Evolutionary conservation across 2,888 invertebrate species (phyloP), one percentile per base, ranked within the genome.

Genomic region (Ennomos erosarius): DNA sequence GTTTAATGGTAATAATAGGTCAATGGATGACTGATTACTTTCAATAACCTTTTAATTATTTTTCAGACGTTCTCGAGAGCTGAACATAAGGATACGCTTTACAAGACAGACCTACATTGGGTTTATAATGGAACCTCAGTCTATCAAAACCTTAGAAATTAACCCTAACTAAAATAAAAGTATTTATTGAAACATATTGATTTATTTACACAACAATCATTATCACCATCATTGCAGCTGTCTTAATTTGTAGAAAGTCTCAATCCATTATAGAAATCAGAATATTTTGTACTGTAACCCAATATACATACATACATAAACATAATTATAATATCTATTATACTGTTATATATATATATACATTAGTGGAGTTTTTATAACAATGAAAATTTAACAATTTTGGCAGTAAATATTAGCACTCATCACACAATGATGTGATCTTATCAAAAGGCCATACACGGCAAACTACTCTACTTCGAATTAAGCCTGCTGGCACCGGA

Each of bases 401-500:
- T 9, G 38, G 10, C 37, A 43, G 10, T 26, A 43, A n/a, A 0
- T 11, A 40, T 10, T 50, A 55, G 40, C 67, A 85, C 62, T 74
- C 78, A 64, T 85, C 80, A 55, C 84, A 80, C 61, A 93, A 66
- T 13, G 85, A 86, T 11, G 81, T 76, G 9, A 92, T 87, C 78
- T 91, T 90, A 76, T 92, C 84, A 63, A 95, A 80, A 0, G 97
- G 97, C 96, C 97, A 97, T 55, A 98, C 92, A 85, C 95, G 94
- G 75, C 95, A 96, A n/a, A 98, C 75, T 10, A 97, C 98, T 78
- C 97, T 94, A 75, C 98, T 97, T 67, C 95, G 92, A 53, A 98
- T 94, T 9, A 99, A 89, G 3, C 97, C 98, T 76, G 96, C 94
- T 0, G 98, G 98, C 13, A 99, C 96, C 8, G 98, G 96, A 0